Conservation (phyloP, 2,888 invertebrate genomes). For the Zhuqinia jingwanae region DNA sequence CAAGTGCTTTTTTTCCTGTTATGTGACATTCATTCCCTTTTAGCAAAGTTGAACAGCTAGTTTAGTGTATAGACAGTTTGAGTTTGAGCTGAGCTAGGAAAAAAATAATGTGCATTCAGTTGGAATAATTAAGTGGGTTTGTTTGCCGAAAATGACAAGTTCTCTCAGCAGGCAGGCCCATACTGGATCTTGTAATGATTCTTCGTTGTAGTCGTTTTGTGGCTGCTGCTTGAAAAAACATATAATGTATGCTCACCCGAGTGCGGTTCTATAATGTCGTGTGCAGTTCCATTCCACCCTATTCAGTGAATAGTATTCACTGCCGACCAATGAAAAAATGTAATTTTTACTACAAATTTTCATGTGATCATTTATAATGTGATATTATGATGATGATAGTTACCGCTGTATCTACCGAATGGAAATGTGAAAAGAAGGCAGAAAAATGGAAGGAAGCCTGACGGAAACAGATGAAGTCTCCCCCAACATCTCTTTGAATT, state of each 20-base stretch:
- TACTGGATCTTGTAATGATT: background rate
- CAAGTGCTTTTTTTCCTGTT: constrained; percentile 10
- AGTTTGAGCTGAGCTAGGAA: background rate
- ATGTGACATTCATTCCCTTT: constrained; percentile 29
- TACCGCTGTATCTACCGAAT: background rate
- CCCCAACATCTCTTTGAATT: constrained; percentile 11
- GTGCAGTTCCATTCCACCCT: no score
- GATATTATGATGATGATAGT: background rate
- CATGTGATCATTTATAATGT: constrained; percentile 20
- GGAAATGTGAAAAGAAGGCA: constrained; percentile 13
- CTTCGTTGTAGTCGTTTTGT: background rate
- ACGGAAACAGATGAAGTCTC: constrained; percentile 36
- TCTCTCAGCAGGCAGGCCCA: background rate
- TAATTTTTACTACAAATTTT: background rate
- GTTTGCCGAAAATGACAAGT: background rate
- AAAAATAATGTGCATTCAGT: constrained; percentile 33
- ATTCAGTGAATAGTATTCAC: background rate
- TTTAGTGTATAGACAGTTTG: background rate
- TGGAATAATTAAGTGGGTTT: constrained; percentile 55
- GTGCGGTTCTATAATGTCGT: no score
- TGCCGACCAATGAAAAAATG: no score
- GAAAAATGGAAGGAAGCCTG: constrained; percentile 16
- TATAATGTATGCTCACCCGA: no score
- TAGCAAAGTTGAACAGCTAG: background rate
- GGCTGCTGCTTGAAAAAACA: constrained; percentile 6